Evolutionary conservation across 2,113 vertebrate genomes (phyloP).

Genomic region (Sturnus vulgaris): DNA sequence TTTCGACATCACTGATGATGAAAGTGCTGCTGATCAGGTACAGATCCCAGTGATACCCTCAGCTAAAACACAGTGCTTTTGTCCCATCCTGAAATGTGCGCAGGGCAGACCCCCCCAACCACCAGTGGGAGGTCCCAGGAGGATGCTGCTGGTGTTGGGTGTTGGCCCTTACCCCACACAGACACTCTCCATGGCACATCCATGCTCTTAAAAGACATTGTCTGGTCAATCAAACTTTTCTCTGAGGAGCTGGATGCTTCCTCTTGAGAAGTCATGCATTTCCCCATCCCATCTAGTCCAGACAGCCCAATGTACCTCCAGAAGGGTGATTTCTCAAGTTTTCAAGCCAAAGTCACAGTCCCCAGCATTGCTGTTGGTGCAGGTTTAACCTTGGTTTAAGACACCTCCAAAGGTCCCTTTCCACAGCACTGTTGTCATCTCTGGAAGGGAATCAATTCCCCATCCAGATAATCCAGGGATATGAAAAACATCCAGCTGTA

Average conservation of each 20-base stretch:
- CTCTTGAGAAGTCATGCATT: not conserved
- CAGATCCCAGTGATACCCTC: not conserved
- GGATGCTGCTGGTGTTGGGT: not conserved
- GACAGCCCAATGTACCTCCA: not conserved
- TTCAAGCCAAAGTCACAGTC: not conserved
- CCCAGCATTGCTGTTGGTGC: not conserved
- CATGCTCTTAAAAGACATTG: not conserved
- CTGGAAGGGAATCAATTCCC: not conserved
- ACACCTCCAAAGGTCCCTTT: not conserved
- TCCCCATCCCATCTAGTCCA: not conserved
- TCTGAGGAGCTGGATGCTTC: not conserved
- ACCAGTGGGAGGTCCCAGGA: not conserved
- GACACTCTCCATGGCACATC: not conserved
- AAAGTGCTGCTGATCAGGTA: constrained; percentile 87
- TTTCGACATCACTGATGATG: constrained; percentile 91
- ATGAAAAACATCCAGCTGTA: not conserved
- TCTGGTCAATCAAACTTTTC: not conserved
- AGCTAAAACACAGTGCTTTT: not conserved
- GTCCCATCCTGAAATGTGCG: not conserved
- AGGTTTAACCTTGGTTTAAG: not conserved
- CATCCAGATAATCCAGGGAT: not conserved
- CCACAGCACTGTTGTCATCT: not conserved
- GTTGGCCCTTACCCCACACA: not conserved
- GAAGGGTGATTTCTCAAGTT: not conserved
- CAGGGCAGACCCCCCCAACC: not conserved